Conservation (phyloP, 2,888 invertebrate species). For the Papilio protenor region DNA sequence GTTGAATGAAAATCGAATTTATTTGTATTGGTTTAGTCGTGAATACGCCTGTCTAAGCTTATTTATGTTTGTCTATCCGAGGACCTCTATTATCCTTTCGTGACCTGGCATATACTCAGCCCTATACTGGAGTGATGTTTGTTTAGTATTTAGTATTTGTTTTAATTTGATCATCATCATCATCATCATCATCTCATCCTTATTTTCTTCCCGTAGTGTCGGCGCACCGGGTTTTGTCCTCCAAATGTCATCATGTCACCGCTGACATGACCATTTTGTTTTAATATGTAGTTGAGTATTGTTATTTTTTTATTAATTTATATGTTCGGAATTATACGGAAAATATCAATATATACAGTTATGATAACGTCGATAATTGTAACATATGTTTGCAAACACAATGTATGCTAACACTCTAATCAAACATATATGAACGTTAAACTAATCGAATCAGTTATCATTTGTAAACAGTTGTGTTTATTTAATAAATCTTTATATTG, state of each 20-base stretch:
- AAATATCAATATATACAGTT: neutral
- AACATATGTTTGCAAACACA: slow-evolving; percentile 10
- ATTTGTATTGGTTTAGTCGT: neutral
- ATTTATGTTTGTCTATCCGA: slow-evolving; percentile 18
- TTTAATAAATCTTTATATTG: slow-evolving; percentile 14
- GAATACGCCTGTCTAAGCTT: neutral
- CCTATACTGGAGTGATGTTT: neutral
- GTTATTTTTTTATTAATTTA: too few species aligned
- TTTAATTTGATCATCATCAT: too few species aligned
- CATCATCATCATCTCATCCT: too few species aligned
- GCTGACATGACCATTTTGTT: too few species aligned
- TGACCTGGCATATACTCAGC: neutral
- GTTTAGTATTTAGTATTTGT: neutral
- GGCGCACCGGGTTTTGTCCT: too few species aligned
- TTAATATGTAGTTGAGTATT: too few species aligned
- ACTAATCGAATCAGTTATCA: slow-evolving; percentile 17
- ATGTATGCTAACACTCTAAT: slow-evolving; percentile 24
- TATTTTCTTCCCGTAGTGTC: too few species aligned
- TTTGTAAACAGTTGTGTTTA: neutral
- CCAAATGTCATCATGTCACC: too few species aligned
- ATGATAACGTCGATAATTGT: slow-evolving; percentile 11
- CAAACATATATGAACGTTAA: slow-evolving; percentile 27
- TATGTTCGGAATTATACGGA: neutral
- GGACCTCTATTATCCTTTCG: slow-evolving; percentile 22
- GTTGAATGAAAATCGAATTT: slow-evolving; percentile 1